These are phyloP conservation scores for Matsumurasca onukii DNA, from an alignment of 1,140 invertebrate species.

Conservation along the genomic window DNA sequence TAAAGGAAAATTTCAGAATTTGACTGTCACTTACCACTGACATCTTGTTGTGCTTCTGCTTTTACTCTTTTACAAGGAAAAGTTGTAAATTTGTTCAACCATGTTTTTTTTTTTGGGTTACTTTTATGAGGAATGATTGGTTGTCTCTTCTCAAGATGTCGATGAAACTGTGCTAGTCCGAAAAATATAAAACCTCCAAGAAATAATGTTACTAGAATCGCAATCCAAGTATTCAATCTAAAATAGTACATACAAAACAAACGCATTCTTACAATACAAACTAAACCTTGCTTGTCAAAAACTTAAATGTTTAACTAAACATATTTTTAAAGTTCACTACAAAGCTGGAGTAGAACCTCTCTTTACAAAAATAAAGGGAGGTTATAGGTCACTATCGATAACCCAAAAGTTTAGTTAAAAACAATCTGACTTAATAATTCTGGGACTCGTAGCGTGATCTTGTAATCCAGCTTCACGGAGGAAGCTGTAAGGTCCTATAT, in stretches of 20 bases:
- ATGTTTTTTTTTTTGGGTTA: not conserved
- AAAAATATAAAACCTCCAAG: conserved; percentile 58
- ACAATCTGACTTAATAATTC: too few relatives aligned
- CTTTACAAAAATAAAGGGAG: too few relatives aligned
- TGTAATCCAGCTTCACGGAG: too few relatives aligned
- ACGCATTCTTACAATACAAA: conserved; percentile 18
- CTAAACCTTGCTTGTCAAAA: too few relatives aligned
- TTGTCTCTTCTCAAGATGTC: not conserved
- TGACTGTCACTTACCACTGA: not conserved
- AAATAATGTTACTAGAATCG: conserved; percentile 58
- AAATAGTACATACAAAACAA: conserved; percentile 37
- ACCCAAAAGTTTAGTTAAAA: too few relatives aligned
- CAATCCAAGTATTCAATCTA: conserved; percentile 63
- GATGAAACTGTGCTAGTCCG: conserved; percentile 49
- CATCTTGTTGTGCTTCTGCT: not conserved
- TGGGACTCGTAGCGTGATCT: too few relatives aligned
- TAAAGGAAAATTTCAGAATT: too few relatives aligned
- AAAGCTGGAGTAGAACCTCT: too few relatives aligned
- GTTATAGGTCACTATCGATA: too few relatives aligned
- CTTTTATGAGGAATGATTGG: not conserved
- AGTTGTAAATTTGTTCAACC: not conserved
- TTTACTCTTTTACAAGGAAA: not conserved
- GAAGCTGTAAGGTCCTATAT: too few relatives aligned
- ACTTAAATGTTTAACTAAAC: too few relatives aligned
- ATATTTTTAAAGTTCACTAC: too few relatives aligned